Conservation (phyloP, 2,113 vertebrate species). For the Euleptes europaea region DNA sequence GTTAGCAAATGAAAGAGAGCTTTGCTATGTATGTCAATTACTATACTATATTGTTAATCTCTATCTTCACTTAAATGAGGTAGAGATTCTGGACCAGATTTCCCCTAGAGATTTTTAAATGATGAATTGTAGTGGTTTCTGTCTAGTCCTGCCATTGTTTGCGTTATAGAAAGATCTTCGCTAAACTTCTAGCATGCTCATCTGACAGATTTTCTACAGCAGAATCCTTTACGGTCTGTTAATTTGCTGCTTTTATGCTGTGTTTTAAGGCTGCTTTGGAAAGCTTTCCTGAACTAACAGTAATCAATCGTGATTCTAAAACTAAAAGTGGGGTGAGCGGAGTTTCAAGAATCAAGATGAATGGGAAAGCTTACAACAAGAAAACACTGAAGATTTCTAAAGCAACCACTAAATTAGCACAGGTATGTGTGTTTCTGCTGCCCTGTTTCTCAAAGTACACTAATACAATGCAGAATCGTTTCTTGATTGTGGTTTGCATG, state of each 20-base stretch:
- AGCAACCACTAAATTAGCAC: slow-evolving; percentile 85
- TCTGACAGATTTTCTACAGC: not conserved
- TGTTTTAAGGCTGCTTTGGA: slow-evolving; percentile 89
- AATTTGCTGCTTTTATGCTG: slow-evolving; percentile 47
- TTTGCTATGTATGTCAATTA: not conserved
- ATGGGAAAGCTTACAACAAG: slow-evolving; percentile 94
- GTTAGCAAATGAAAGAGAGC: not conserved
- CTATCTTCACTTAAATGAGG: not conserved
- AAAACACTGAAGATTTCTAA: slow-evolving; percentile 94
- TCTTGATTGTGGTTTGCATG: rapidly evolving
- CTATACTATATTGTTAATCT: not conserved
- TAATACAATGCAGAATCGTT: not conserved
- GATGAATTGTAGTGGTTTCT: not conserved
- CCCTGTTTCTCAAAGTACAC: not conserved
- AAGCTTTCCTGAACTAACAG: slow-evolving; percentile 93
- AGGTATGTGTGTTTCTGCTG: slow-evolving; percentile 78
- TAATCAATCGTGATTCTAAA: slow-evolving; percentile 87
- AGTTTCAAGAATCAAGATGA: slow-evolving; percentile 92
- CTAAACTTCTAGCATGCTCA: slow-evolving; percentile 3
- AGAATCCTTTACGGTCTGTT: slow-evolving; percentile 11
- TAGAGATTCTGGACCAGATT: not conserved
- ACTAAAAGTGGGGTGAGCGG: slow-evolving; percentile 84
- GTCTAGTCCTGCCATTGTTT: not conserved
- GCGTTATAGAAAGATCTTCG: not conserved
- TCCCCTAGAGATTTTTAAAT: not conserved